These are phyloP conservation scores for Chouioia cunea DNA, from an alignment of 2,888 invertebrate species.

Conservation along the genomic window DNA sequence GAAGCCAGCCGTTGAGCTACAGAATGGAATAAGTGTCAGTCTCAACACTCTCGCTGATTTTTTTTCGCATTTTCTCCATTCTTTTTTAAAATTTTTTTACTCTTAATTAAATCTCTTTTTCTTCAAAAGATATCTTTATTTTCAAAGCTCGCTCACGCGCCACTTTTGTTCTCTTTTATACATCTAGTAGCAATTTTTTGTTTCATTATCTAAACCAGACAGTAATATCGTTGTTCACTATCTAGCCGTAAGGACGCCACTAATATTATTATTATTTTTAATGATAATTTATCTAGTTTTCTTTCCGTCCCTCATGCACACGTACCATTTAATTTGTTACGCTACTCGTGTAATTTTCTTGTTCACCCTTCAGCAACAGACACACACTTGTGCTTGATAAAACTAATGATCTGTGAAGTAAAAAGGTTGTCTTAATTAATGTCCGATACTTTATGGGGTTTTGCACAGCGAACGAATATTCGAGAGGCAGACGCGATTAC, in stretches of 20 bases:
- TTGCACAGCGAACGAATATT: constrained; percentile 45
- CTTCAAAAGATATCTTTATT: constrained; percentile 47
- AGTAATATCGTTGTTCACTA: constrained; percentile 48
- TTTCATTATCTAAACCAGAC: constrained; percentile 43
- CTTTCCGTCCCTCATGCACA: constrained; percentile 19
- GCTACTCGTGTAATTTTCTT: neutral
- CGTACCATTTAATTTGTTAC: constrained; percentile 19
- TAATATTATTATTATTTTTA: constrained; percentile 34
- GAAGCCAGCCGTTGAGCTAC: constrained; percentile 50
- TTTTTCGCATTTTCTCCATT: constrained; percentile 30
- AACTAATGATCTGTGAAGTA: constrained; percentile 40
- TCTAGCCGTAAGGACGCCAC: constrained; percentile 50
- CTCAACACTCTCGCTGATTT: constrained; percentile 49
- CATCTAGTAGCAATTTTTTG: constrained; percentile 51
- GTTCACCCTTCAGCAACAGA: constrained; percentile 23
- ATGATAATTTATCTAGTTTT: constrained; percentile 43
- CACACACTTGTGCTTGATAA: constrained; percentile 27
- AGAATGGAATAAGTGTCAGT: constrained; percentile 50
- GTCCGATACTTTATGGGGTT: constrained; percentile 31
- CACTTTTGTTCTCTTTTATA: constrained; percentile 47
- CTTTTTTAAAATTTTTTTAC: constrained; percentile 27
- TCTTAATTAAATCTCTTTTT: constrained; percentile 29
- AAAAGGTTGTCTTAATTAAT: constrained; percentile 23
- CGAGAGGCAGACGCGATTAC: constrained; percentile 47
- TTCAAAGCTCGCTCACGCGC: constrained; percentile 48